These are phyloP conservation scores for Plectrocnemia conspersa DNA, from an alignment of 1,140 invertebrate species.

Conservation along the genomic window DNA sequence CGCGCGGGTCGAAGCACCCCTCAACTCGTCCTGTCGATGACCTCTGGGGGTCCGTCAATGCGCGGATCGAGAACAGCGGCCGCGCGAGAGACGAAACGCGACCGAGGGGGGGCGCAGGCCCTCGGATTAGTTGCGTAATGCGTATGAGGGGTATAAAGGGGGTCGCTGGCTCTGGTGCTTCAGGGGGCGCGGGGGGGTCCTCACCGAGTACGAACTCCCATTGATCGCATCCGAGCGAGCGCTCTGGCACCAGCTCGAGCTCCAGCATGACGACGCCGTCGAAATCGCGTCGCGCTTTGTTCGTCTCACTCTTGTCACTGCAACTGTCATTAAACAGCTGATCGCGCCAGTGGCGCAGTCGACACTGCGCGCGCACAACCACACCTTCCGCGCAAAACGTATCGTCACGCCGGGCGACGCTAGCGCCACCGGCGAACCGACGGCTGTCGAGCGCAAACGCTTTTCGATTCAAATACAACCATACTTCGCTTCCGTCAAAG, in stretches of 20 bases:
- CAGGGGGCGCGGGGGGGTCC: conserved; percentile 36
- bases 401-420: background rate
- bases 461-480: too few relatives aligned
- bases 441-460: too few relatives aligned
- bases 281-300: background rate
- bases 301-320: conserved; percentile 42
- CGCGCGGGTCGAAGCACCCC: too few relatives aligned
- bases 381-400: background rate
- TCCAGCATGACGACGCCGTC: conserved; percentile 78
- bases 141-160: background rate
- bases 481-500: too few relatives aligned
- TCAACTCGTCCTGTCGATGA: too few relatives aligned
- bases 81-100: background rate
- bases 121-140: too few relatives aligned
- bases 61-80: background rate
- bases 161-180: too few relatives aligned
- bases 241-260: conserved; percentile 91
- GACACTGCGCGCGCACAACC: background rate
- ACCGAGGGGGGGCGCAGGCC: background rate
- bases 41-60: too few relatives aligned
- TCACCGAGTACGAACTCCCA: conserved; percentile 96
- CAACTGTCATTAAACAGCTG: conserved; percentile 56
- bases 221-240: conserved; percentile 91
- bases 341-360: conserved; percentile 46
- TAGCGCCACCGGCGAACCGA: background rate